Conservation (phyloP, 2,888 invertebrate genomes). For the Ornithoptera priamus region DNA sequence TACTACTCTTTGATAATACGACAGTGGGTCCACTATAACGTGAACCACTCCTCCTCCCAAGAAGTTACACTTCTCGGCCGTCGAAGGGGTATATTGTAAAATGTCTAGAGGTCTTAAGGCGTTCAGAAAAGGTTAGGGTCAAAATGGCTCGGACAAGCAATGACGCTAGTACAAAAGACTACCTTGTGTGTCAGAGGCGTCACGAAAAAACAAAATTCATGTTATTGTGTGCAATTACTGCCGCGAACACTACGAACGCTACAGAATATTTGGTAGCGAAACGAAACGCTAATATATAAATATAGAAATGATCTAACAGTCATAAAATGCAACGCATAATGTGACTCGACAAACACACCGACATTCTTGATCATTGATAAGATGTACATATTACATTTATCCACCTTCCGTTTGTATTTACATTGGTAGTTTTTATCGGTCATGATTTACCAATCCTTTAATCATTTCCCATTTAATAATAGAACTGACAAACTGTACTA, state of each 20-base stretch:
- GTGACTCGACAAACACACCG: not conserved
- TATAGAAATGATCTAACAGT: conserved; percentile 1
- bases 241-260: conserved; percentile 67
- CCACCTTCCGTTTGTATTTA: not conserved
- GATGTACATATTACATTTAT: not conserved
- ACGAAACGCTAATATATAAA: not conserved
- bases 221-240: conserved; percentile 73
- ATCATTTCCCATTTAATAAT: too few species aligned
- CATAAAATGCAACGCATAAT: not conserved
- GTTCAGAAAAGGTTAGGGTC: conserved; percentile 60
- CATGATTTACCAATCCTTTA: too few species aligned
- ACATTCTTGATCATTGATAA: not conserved
- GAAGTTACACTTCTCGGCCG: conserved; percentile 25
- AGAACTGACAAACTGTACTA: too few species aligned
- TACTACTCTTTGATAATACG: conserved; percentile 71
- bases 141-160: conserved; percentile 66
- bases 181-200: conserved; percentile 74
- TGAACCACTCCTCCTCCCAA: conserved; percentile 45
- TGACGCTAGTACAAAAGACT: conserved; percentile 73
- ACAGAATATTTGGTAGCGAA: conserved; percentile 53
- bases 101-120: conserved; percentile 42
- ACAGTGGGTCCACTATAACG: conserved; percentile 43
- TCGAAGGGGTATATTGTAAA: conserved; percentile 37
- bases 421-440: not conserved
- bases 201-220: conserved; percentile 60